Conservation (phyloP, 2,888 invertebrate genomes). For the Apotomis turbidana region DNA sequence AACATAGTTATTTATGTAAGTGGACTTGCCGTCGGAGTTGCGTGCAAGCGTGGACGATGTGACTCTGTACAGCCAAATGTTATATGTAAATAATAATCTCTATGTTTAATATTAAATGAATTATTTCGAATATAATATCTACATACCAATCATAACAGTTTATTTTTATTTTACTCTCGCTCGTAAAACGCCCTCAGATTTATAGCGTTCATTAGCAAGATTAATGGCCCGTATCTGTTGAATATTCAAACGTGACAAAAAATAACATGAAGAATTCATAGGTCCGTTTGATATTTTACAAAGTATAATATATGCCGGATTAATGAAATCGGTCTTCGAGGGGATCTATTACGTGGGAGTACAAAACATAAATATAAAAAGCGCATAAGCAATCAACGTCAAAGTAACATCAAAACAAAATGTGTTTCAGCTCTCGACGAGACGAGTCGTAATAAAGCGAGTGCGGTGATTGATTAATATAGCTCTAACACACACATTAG, state of each 20-base stretch:
- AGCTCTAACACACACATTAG: slow-evolving; percentile 71
- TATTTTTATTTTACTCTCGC: slow-evolving; percentile 54
- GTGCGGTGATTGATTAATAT: slow-evolving; percentile 75
- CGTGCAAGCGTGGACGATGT: slow-evolving; percentile 57
- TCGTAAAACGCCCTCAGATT: slow-evolving; percentile 41
- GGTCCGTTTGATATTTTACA: slow-evolving; percentile 28
- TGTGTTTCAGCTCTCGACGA: slow-evolving; percentile 60
- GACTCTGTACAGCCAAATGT: slow-evolving; percentile 78
- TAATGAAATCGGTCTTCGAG: slow-evolving; percentile 20
- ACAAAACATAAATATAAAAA: slow-evolving; percentile 57
- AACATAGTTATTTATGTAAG: slow-evolving; percentile 73
- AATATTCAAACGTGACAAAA: slow-evolving; percentile 37
- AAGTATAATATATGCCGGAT: slow-evolving; percentile 15
- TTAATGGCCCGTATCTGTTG: slow-evolving; percentile 41
- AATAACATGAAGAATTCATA: slow-evolving; percentile 34
- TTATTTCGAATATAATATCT: slow-evolving; percentile 81
- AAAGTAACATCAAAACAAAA: slow-evolving; percentile 47
- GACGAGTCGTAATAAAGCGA: slow-evolving; percentile 60
- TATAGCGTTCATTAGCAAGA: slow-evolving; percentile 41
- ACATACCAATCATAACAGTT: slow-evolving; percentile 67
- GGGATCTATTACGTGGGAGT: slow-evolving; percentile 29
- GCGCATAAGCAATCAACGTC: slow-evolving; percentile 63
- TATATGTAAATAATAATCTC: slow-evolving; percentile 79
- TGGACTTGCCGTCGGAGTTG: slow-evolving; percentile 64
- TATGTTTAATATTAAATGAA: slow-evolving; percentile 80